Evolutionary conservation across 2,888 invertebrate genomes (phyloP).

Genomic region (Crossocerus cetratus): DNA sequence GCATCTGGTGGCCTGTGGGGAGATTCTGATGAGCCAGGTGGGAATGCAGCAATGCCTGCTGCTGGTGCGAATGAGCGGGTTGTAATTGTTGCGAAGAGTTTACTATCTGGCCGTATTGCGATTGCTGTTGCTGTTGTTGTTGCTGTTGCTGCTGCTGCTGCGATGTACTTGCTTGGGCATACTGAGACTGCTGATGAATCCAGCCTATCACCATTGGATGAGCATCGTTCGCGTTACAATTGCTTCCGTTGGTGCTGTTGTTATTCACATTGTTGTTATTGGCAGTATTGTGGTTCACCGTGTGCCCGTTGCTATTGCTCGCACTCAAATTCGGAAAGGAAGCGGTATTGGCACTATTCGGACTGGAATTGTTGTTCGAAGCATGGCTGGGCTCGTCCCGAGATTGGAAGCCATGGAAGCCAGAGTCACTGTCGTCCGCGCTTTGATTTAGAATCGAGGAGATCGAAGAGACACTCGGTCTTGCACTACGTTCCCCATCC

Average conservation of each 20-base stretch:
- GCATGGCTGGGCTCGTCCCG: slow-evolving; percentile 72
- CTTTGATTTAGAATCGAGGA: slow-evolving; percentile 74
- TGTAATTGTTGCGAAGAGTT: slow-evolving; percentile 48
- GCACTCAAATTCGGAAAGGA: slow-evolving; percentile 68
- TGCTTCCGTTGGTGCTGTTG: slow-evolving; percentile 35
- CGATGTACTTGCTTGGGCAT: slow-evolving; percentile 60
- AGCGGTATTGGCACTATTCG: slow-evolving; percentile 71
- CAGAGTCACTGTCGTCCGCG: slow-evolving; percentile 76
- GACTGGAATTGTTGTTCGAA: slow-evolving; percentile 73
- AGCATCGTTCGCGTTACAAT: slow-evolving; percentile 50
- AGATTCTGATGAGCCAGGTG: slow-evolving; percentile 50
- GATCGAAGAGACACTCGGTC: slow-evolving; percentile 74
- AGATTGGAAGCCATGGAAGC: slow-evolving; percentile 75
- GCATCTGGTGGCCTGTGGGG: slow-evolving; percentile 26
- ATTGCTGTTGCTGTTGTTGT: slow-evolving; percentile 33
- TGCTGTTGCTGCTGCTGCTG: slow-evolving; percentile 47
- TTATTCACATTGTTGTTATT: slow-evolving; percentile 16
- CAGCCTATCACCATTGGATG: slow-evolving; percentile 67
- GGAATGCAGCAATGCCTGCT: slow-evolving; percentile 59
- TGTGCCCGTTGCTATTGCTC: slow-evolving; percentile 61
- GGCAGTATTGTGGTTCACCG: slow-evolving; percentile 45
- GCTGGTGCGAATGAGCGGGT: slow-evolving; percentile 57
- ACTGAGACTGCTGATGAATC: slow-evolving; percentile 66
- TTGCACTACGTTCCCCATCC: slow-evolving; percentile 69
- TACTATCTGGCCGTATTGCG: slow-evolving; percentile 48